Evolutionary conservation across 2,797 vertebrate species (phyloP), one percentile per base, ranked within the genome.

Genomic region (Lacerta agilis): DNA sequence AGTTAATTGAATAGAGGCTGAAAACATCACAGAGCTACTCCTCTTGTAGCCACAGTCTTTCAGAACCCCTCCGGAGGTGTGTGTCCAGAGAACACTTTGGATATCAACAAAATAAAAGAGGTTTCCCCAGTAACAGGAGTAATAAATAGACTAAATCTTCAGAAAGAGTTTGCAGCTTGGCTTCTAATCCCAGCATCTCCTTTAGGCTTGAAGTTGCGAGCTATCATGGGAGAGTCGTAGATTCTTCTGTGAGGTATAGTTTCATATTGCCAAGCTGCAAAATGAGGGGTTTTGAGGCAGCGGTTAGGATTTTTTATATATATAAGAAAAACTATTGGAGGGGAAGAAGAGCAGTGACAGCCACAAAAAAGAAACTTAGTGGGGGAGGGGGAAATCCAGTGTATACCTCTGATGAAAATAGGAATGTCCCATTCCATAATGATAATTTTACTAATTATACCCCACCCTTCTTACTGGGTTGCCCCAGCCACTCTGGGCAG

Each of bases 131-230:
- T 11, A 93, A 90, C 49, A 41, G 66, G 88, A 92, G 88, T 94
- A 93, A 95, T 93, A 92, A 95, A 95, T 94, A 91, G 79, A 87
- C 90, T 92, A 94, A 94, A 92, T 92, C 92, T 95, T 93, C 88
- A 84, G 81, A 89, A 43, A 67, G 29, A 88, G 93, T 87, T 88
- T 90, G 92, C 92, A 93, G 90, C 89, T 86, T 87, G 87, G 87
- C 92, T 94, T 94, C 92, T 85, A 81, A 93, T 94, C 93, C 93
- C 89, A 88, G 80, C 81, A 91, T 94, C 90, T 94, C 92, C 90
- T 89, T 94, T 80, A 9, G 93, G 90, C 86, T 88, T 43, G 33
- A 0, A 66, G 36, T 94, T 94, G 91, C 89, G 92, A 95, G 89
- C 90, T 90, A 91, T 15, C 92, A 3, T 45, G 25, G 33, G 77